Percentiles rank a stretch among this genome's conserved stretches.
Evolutionary conservation across 2,113 vertebrate genomes (phyloP).

Genomic region (Clarias macrocephalus): DNA sequence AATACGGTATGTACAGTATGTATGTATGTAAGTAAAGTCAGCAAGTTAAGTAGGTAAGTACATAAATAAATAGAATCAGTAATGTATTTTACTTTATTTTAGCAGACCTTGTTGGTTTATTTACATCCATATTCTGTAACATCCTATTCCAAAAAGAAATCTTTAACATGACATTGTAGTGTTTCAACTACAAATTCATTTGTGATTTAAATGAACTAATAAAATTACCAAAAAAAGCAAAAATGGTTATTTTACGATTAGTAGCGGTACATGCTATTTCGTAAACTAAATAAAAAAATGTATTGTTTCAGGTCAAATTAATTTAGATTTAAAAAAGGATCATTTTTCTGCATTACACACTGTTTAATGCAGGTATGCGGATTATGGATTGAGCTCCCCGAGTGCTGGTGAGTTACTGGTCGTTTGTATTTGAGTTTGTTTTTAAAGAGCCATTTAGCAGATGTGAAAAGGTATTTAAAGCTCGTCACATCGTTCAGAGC

Average conservation of each 20-base stretch:
- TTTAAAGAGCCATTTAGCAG: neutral
- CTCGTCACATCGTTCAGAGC: neutral
- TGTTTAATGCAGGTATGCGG: neutral
- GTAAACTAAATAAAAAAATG: neutral
- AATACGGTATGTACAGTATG: no score
- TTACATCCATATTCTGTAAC: neutral
- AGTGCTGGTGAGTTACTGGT: neutral
- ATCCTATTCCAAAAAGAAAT: neutral
- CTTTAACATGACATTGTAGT: neutral
- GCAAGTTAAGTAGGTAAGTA: neutral
- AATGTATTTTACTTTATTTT: neutral
- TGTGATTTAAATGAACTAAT: neutral
- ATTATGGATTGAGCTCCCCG: neutral
- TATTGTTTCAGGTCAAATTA: neutral
- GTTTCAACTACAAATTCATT: neutral
- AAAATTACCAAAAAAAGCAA: neutral
- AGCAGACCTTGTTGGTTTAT: neutral
- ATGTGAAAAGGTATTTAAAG: conserved; percentile 20
- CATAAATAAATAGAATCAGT: neutral
- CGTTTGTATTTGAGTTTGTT: neutral
- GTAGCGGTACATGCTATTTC: neutral
- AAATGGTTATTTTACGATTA: neutral
- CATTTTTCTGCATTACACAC: neutral
- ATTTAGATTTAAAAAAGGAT: neutral
- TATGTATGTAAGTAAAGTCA: neutral